Percentiles rank a stretch among this genome's conserved stretches.
These are phyloP conservation scores for Mylabris sibirica DNA, from an alignment of 2,888 invertebrate genomes.

Conservation along the genomic window DNA sequence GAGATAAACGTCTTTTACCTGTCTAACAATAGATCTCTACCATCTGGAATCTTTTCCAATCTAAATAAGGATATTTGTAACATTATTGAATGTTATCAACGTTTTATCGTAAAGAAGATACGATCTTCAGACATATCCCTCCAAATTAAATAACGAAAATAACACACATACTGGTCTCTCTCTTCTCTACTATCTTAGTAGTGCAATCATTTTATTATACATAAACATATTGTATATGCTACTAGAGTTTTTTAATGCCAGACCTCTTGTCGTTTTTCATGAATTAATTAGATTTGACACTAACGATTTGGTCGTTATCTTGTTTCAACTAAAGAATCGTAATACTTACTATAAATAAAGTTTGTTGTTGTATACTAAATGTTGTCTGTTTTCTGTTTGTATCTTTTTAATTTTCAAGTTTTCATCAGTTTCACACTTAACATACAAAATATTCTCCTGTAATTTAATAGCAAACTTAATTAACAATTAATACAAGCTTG, in stretches of 20 bases:
- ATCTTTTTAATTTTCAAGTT: conserved; percentile 22
- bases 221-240: background rate
- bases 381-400: conserved; percentile 7
- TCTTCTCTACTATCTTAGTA: background rate
- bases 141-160: conserved; percentile 1
- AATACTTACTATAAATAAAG: conserved; percentile 29
- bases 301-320: conserved; percentile 29
- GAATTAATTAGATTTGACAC: conserved; percentile 33
- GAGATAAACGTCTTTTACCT: background rate
- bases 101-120: background rate
- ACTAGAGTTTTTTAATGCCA: conserved; percentile 11
- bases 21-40: conserved; percentile 11
- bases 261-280: conserved; percentile 26
- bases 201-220: background rate
- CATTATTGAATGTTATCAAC: background rate
- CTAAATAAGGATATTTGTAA: conserved; percentile 4
- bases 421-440: conserved; percentile 26
- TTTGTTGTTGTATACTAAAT: background rate
- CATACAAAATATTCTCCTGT: background rate
- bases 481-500: conserved; percentile 16
- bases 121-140: background rate
- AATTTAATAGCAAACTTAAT: conserved; percentile 24
- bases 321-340: conserved; percentile 18
- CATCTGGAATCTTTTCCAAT: conserved; percentile 12
- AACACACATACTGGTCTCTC: background rate